These are phyloP conservation scores for Brachypodius melanocephalos DNA, from an alignment of 2,113 vertebrate species.

Conservation along the genomic window DNA sequence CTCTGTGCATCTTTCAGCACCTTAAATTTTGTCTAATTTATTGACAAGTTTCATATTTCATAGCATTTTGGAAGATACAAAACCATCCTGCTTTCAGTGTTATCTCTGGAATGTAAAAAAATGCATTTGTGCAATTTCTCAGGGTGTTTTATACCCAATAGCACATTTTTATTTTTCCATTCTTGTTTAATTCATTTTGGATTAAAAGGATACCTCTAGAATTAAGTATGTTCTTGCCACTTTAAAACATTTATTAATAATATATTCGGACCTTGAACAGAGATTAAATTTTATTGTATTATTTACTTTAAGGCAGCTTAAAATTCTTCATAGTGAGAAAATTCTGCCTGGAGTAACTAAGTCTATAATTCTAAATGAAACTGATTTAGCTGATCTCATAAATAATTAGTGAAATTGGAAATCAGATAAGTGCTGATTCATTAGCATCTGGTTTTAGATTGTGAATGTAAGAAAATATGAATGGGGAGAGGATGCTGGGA, in stretches of 20 bases:
- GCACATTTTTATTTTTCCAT: not conserved
- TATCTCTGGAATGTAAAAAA: not conserved
- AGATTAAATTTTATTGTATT: not conserved
- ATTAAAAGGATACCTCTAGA: not conserved
- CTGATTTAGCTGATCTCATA: not conserved
- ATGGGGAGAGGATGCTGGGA: not conserved
- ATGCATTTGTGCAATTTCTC: not conserved
- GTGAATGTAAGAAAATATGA: not conserved
- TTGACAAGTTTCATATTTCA: not conserved
- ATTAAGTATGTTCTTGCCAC: not conserved
- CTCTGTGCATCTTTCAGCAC: not conserved
- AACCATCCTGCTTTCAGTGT: not conserved
- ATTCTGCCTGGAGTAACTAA: not conserved
- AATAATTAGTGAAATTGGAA: not conserved
- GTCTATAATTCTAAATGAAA: constrained; percentile 9
- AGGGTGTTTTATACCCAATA: not conserved
- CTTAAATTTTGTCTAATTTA: not conserved
- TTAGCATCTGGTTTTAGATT: not conserved
- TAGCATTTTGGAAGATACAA: not conserved
- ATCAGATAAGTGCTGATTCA: not conserved
- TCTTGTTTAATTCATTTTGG: not conserved
- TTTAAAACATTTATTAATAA: constrained; percentile 7
- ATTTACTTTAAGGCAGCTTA: constrained; percentile 25
- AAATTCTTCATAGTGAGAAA: constrained; percentile 4
- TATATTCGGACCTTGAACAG: not conserved